Evolutionary conservation across 2,797 vertebrate species (phyloP).

Genomic region (Columba guinea): DNA sequence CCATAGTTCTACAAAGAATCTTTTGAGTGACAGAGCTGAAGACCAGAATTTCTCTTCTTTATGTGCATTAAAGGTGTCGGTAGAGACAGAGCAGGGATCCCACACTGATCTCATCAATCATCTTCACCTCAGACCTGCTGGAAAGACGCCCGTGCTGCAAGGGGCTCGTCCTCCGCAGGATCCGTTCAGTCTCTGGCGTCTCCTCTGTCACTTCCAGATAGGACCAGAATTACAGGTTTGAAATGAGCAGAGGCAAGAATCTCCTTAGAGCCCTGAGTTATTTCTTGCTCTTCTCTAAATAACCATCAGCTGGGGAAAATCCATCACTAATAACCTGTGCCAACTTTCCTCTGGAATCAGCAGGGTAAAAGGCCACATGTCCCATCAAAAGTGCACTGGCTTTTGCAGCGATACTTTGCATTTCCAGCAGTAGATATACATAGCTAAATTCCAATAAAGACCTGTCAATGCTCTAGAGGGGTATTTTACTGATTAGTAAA

Average conservation of each 20-base stretch:
- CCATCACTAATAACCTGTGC: background rate
- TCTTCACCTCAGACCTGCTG: background rate
- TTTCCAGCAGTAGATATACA: background rate
- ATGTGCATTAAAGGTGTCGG: background rate
- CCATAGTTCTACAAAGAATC: conserved; percentile 20
- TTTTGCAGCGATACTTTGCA: background rate
- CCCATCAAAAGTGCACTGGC: background rate
- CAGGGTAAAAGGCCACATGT: background rate
- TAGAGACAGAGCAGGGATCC: background rate
- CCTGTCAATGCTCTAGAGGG: background rate
- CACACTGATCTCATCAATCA: background rate
- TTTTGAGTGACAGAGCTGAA: background rate
- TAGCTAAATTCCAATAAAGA: background rate
- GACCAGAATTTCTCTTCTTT: background rate
- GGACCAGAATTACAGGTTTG: background rate
- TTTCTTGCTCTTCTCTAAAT: background rate
- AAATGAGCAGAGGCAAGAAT: background rate
- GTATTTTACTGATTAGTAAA: background rate
- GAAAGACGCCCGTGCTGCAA: background rate
- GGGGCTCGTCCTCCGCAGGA: background rate
- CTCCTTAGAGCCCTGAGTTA: background rate
- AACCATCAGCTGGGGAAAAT: background rate
- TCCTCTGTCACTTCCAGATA: background rate
- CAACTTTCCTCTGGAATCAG: background rate
- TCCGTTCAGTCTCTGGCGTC: background rate